These are phyloP conservation scores for Bubo blakistoni DNA, from an alignment of 2,113 vertebrate species.

Conservation along the genomic window DNA sequence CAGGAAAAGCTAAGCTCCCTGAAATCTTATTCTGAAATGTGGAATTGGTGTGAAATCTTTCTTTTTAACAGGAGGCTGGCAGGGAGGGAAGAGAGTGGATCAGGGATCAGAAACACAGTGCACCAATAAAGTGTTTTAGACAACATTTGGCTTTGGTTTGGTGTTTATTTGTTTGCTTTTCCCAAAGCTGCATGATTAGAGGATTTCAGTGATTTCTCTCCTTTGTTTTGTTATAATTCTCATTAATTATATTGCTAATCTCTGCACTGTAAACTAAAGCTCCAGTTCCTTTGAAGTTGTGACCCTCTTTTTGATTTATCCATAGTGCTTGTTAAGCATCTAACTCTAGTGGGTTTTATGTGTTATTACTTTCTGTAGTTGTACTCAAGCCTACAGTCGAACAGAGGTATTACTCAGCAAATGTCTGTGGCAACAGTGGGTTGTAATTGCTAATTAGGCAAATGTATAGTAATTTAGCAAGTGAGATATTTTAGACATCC, in stretches of 20 bases:
- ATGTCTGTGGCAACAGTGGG: not conserved
- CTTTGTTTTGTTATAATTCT: not conserved
- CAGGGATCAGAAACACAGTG: not conserved
- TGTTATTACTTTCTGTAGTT: not conserved
- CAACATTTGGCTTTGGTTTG: not conserved
- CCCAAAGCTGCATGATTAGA: not conserved
- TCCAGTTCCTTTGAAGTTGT: not conserved
- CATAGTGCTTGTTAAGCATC: not conserved
- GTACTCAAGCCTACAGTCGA: not conserved
- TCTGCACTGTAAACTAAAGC: not conserved
- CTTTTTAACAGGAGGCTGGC: not conserved
- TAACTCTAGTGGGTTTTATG: not conserved
- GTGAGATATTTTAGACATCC: not conserved
- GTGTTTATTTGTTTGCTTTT: not conserved
- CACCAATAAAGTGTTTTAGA: not conserved
- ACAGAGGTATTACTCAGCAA: constrained; percentile 16
- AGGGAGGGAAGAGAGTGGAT: not conserved
- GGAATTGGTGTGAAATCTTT: not conserved
- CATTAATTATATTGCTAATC: not conserved
- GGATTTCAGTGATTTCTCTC: not conserved
- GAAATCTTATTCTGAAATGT: not conserved
- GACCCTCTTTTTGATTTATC: not conserved
- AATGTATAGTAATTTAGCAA: not conserved
- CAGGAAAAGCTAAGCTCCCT: not conserved
- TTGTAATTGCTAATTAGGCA: constrained; percentile 50